Base-by-base conservation (phyloP, 2,888 invertebrate species). In the Aleiodes testaceus region DNA sequence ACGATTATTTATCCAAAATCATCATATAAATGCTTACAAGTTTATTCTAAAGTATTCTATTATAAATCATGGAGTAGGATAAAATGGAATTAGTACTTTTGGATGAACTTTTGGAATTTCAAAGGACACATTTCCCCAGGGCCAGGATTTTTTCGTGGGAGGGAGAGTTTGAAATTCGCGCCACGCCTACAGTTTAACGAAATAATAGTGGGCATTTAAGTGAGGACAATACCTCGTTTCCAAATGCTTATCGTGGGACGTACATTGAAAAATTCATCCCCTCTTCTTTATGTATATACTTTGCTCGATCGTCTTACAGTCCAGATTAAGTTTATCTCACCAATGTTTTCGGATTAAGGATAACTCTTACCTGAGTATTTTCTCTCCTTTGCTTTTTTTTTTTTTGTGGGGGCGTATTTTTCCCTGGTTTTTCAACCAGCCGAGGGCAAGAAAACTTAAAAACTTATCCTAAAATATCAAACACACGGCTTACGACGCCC, bases 141-240 rank as follows among this genome's bases (percentile, higher is more conserved):
- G 44, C n/a, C n/a, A n/a, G 52, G 47, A 47, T 16, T 14, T 47
- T 61, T 30, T 44, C 22, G 52, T 42, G 49, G 18, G 14, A 49
- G 59, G 70, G 72, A 55, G 53, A 20, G 30, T 44, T 66, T 59
- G 52, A 61, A 78, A 79, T 78, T 80, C 75, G 77, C 75, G 75
- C 71, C 78, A 81, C 83, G 83, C 82, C 81, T 77, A 81, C 80
- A 83, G 79, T 85, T 85, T 84, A 83, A 79, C 79, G 75, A 81
- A 81, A 84, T 82, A 85, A 84, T 82, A 72, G 20, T 74, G 73
- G 74, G 77, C 80, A 81, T 84, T 84, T 81, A 79, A 78, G 77
- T 42, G 16, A 70, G 72, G 52, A 85, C 82, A 84, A 84, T 82
- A 18, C 36, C 70, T 74, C 64, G 45, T 69, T 78, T 72, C 79